Evolutionary conservation across 2,888 invertebrate genomes (phyloP).

Genomic region (Drosophila prostipennis): DNA sequence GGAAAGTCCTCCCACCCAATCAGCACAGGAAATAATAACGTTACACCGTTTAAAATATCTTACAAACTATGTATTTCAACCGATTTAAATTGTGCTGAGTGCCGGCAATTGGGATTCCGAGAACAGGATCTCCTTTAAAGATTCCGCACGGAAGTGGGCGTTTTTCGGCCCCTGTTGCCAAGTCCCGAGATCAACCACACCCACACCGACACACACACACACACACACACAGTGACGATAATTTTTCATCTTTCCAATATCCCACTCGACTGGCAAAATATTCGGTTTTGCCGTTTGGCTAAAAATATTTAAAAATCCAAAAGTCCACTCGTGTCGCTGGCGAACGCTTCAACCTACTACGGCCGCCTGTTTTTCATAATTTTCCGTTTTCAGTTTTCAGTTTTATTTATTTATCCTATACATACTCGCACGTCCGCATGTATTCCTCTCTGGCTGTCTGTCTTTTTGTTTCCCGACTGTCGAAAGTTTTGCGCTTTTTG

Average conservation of each 20-base stretch:
- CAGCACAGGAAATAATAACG: background rate
- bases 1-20: constrained; percentile 12
- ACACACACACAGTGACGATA: constrained; percentile 15
- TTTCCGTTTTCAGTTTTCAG: constrained; percentile 51
- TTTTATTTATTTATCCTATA: constrained; percentile 70
- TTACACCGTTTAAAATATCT: background rate
- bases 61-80: background rate
- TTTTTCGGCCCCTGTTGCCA: constrained; percentile 61
- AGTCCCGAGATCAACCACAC: constrained; percentile 37
- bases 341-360: constrained; percentile 32
- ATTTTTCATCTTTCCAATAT: constrained; percentile 72
- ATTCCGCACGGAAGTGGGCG: constrained; percentile 66
- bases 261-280: constrained; percentile 55
- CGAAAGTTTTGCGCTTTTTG: constrained; percentile 44
- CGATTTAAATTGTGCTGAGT: background rate
- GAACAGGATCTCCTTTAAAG: constrained; percentile 2
- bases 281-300: constrained; percentile 51
- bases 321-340: constrained; percentile 45
- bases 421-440: constrained; percentile 26
- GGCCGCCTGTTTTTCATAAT: constrained; percentile 73
- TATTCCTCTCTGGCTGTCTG: background rate
- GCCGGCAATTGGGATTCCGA: background rate
- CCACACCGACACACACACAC: background rate
- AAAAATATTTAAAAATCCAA: constrained; percentile 69
- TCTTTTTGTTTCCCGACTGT: constrained; percentile 23